Evolutionary conservation across 2,888 invertebrate genomes (phyloP).

Genomic region (Lypha dubia): DNA sequence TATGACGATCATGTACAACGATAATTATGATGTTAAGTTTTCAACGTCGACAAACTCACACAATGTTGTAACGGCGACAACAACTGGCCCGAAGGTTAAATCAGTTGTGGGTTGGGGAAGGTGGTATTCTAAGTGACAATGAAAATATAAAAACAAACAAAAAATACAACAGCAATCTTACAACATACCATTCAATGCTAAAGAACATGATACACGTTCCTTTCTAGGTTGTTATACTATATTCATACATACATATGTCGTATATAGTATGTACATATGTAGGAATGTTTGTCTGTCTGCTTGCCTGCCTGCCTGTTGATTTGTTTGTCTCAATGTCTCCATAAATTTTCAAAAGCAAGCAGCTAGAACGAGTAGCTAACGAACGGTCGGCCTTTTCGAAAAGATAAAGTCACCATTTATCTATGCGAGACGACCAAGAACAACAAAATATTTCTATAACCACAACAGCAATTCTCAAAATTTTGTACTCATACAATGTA

Average conservation of each 20-base stretch:
- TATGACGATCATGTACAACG: constrained; percentile 6
- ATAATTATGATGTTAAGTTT: constrained; percentile 23
- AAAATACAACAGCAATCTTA: constrained; percentile 1
- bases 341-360: constrained; percentile 45
- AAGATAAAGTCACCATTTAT: constrained; percentile 49
- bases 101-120: constrained; percentile 60
- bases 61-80: constrained; percentile 51
- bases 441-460: constrained; percentile 5
- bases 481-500: constrained; percentile 21
- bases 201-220: constrained; percentile 31
- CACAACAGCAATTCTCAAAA: constrained; percentile 15
- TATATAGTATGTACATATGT: no score
- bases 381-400: constrained; percentile 43
- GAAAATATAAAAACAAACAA: no score
- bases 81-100: constrained; percentile 64
- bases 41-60: constrained; percentile 37
- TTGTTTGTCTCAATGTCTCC: constrained; percentile 39
- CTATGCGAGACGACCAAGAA: background rate
- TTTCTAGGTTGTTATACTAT: constrained; percentile 15
- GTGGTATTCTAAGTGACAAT: background rate
- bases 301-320: constrained; percentile 7
- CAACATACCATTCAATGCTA: constrained; percentile 6
- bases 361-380: constrained; percentile 3
- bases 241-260: no score
- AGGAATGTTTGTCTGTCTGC: background rate